These are phyloP conservation scores for Corythornis vintsioides DNA, from an alignment of 2,113 vertebrate species.

Conservation along the genomic window DNA sequence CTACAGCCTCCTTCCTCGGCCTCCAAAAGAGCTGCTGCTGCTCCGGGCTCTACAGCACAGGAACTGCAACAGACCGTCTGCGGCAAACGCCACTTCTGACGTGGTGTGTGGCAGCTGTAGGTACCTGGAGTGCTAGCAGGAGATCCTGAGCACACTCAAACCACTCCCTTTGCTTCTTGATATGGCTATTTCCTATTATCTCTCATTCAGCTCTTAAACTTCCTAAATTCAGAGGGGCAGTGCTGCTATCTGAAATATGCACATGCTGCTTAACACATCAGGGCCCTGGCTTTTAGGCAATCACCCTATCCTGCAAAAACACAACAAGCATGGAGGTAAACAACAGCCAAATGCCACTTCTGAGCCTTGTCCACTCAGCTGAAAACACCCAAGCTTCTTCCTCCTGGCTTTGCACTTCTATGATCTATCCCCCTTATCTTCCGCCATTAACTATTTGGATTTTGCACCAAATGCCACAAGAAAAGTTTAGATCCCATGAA, in stretches of 20 bases:
- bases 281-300: neutral
- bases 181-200: neutral
- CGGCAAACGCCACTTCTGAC: neutral
- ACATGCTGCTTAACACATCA: neutral
- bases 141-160: neutral
- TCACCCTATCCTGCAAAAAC: neutral
- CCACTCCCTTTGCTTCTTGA: rapidly evolving
- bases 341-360: neutral
- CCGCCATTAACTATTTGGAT: neutral
- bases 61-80: neutral
- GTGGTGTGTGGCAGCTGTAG: rapidly evolving
- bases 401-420: neutral
- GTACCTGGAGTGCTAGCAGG: neutral
- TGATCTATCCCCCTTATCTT: neutral
- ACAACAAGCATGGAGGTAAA: neutral
- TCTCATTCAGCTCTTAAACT: neutral
- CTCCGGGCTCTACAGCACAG: neutral
- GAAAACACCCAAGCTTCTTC: neutral
- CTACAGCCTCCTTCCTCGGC: neutral
- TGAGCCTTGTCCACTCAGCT: neutral
- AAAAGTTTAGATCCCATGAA: neutral
- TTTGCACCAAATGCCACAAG: neutral
- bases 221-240: neutral
- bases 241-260: neutral
- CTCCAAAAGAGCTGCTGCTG: neutral